phyloP scores from a whole-genome alignment of 1,140 invertebrate genomes.

The Drosophila littoralis region DNA sequence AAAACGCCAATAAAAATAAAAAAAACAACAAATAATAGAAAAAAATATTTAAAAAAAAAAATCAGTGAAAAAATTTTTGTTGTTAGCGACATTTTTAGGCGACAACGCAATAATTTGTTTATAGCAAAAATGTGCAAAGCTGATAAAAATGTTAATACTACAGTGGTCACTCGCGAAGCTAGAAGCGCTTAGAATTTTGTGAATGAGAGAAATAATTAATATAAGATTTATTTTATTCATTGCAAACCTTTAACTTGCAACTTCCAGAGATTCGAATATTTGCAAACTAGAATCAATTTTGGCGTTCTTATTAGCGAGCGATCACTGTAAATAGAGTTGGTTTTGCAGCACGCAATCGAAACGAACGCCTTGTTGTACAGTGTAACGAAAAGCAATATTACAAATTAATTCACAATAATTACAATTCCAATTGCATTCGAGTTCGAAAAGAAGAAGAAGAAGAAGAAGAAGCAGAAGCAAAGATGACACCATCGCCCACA shows the following conservation, averaged over 20 bases:
- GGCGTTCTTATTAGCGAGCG: conserved; percentile 2
- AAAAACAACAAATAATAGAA: conserved; percentile 28
- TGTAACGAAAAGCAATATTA: conserved; percentile 70
- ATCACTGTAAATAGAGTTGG: conserved; percentile 19
- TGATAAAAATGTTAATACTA: conserved; percentile 62
- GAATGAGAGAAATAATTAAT: too few species aligned
- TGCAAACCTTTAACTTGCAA: conserved; percentile 4
- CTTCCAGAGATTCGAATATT: conserved; percentile 18
- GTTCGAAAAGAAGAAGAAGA: conserved; percentile 13
- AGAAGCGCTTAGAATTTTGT: not conserved
- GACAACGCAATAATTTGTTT: conserved; percentile 72
- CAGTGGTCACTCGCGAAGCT: not conserved
- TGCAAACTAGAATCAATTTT: not conserved
- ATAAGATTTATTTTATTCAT: too few species aligned
- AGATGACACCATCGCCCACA: conserved; percentile 78
- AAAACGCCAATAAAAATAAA: conserved; percentile 30
- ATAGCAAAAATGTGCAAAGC: conserved; percentile 45
- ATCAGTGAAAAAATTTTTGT: conserved; percentile 20
- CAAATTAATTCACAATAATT: conserved; percentile 36
- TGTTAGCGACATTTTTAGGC: conserved; percentile 60
- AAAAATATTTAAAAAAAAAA: conserved; percentile 22
- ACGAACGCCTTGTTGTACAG: conserved; percentile 23
- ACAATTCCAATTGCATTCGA: conserved; percentile 23
- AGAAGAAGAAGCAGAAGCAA: conserved; percentile 2
- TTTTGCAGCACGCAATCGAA: conserved; percentile 49